These are phyloP conservation scores for Xiphophorus maculatus DNA, from an alignment of 2,113 vertebrate genomes.

Conservation along the genomic window DNA sequence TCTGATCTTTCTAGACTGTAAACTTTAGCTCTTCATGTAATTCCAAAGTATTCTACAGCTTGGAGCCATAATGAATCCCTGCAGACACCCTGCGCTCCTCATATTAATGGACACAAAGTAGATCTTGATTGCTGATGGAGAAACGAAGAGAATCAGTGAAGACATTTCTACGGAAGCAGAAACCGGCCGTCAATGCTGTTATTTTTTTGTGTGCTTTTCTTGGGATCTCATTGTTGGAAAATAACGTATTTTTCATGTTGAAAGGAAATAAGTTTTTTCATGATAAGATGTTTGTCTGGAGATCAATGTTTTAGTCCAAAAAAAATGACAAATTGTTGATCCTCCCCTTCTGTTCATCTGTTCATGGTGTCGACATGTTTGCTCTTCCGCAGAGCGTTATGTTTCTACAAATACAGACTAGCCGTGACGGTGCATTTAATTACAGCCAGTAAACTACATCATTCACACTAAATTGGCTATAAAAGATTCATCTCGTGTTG, in stretches of 20 bases:
- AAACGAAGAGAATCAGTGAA: slow-evolving; percentile 23
- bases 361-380: too few species aligned
- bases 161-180: background rate
- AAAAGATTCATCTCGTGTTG: background rate
- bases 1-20: slow-evolving; percentile 16
- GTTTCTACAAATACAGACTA: background rate
- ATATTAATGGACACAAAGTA: slow-evolving; percentile 43
- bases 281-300: background rate
- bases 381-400: too few species aligned
- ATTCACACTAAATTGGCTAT: background rate
- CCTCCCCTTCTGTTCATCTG: too few species aligned
- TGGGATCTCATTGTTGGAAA: background rate
- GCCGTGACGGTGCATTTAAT: background rate
- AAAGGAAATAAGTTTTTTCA: background rate
- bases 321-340: background rate
- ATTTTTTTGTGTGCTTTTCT: background rate
- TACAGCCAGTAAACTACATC: background rate
- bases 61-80: slow-evolving; percentile 50
- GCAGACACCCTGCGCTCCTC: slow-evolving; percentile 31
- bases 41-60: slow-evolving; percentile 53
- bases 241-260: background rate
- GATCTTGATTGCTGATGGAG: slow-evolving; percentile 41
- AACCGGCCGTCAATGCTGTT: background rate
- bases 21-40: slow-evolving; percentile 16
- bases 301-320: background rate